Evolutionary conservation across 2,888 invertebrate species (phyloP), one percentile per base, ranked within the genome.

Genomic region (Sipha maydis): DNA sequence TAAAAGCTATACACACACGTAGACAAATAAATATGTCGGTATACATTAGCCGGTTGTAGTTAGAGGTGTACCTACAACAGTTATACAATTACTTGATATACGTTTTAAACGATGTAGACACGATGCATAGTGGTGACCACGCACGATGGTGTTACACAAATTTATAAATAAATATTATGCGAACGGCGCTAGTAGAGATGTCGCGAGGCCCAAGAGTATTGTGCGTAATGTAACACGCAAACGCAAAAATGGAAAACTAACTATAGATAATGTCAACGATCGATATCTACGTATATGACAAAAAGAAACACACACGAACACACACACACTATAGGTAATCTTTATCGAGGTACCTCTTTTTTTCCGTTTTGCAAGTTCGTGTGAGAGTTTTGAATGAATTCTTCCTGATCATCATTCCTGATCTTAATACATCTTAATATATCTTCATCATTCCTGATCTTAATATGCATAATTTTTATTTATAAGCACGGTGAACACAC

Each of bases 181-280:
- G 25, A 28, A 69, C 69, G 11, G 8, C 69, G n/a, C 56, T n/a
- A 31, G 34, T 34, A 2, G 31, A 75, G n/a, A 83, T 34, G 34
- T 34, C 25, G 19, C 7, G 2, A 0, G 11, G 71, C 38, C 8
- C 28, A 48, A 38, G 61, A 38, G 21, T 67, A 48, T 61, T 8
- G 38, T 67, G 80, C 67, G 67, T 67, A 67, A 41, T 67, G n/a
- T 80, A 80, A 80, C n/a, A 41, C 69, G 61, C 56, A 14, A 61
- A 41, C 21, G 11, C 0, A 8, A 41, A 41, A 61, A 84, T 25
- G 9, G 8, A 67, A 84, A 84, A 67, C 76, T 83, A 83, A 41
- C 7, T 41, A 11, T 11, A 7, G 8, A 48, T 73, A 75, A 76
- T 41, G 41, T 84, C 41, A 31, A 56, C 76, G 67, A 76, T 84